Base-by-base conservation (phyloP, 2,888 invertebrate species). In the Tryphoninae sp. region DNA sequence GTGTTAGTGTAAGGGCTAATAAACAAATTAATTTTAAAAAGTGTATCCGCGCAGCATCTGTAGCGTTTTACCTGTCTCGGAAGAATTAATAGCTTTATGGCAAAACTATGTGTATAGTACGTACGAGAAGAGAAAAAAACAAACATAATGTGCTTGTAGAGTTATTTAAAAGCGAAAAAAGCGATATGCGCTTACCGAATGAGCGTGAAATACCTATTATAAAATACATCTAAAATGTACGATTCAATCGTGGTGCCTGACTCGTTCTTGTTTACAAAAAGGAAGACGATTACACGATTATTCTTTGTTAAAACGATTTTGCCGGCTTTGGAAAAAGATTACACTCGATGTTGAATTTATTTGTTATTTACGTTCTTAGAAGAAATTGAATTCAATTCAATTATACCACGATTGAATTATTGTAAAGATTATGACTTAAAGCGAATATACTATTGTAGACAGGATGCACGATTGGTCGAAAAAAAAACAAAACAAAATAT, bases 381-480 rank as follows among this genome's bases (percentile, higher is more conserved):
- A 45, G 33, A 2, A 45, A 42, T 55, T 49, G 6, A 33, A 8
- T 22, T 19, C n/a, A 7, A 7, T 26, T 11, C 1, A 9, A 51
- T 45, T 69, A 16, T n/a, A 33, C 23, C 53, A 55, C 53, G 55
- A 73, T 79, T 55, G 67, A 68, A 79, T 74, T 74, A 79, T 68
- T 74, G 59, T 68, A 4, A 61, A 73, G 67, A 55, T 51, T 79
- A 74, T 68, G 68, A 68, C 68, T 61, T 71, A 23, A 67, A 74
- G 68, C 26, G 40, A 72, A 49, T 40, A 78, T 51, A 58, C 83
- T 85, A 86, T 86, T 90, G 89, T 90, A 89, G 89, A 87, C 81
- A 82, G 85, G 65, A 88, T 82, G 87, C 84, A 87, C 85, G 87
- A 88, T 88, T 88, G 89, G 87, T 88, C 87, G 88, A 86, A 89